Conservation (phyloP, 2,888 invertebrate species). For the Pandemis cinnamomeana region DNA sequence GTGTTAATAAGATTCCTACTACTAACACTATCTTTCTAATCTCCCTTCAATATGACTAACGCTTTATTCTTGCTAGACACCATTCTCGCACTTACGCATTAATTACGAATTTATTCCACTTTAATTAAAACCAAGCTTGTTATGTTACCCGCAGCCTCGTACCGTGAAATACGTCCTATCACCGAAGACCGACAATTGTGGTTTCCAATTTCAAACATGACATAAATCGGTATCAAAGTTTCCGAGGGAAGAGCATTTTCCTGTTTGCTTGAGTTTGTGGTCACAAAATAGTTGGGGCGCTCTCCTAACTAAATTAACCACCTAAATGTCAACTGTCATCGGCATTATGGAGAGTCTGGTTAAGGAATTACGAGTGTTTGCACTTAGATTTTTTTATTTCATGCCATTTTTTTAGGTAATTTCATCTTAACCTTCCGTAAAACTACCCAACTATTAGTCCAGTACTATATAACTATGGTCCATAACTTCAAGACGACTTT, state of each 20-base stretch:
- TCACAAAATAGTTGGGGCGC: constrained; percentile 47
- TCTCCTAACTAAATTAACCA: constrained; percentile 51
- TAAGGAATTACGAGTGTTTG: neutral
- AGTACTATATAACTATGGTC: too few relatives aligned
- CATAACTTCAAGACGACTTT: too few relatives aligned
- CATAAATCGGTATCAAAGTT: constrained; percentile 39
- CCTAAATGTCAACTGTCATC: constrained; percentile 50
- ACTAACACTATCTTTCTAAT: neutral
- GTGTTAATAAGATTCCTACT: too few relatives aligned
- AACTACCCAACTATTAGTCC: too few relatives aligned
- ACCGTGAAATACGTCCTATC: constrained; percentile 33
- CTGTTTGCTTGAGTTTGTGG: constrained; percentile 40
- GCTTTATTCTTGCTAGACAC: neutral
- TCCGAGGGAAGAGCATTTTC: constrained; percentile 39
- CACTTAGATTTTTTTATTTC: neutral
- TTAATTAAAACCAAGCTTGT: constrained; percentile 36
- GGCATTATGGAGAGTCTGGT: constrained; percentile 40
- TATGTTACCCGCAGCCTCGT: constrained; percentile 24
- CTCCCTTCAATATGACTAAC: neutral
- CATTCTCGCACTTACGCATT: neutral
- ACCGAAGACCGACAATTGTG: constrained; percentile 36
- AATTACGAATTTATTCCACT: constrained; percentile 16
- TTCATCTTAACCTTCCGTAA: too few relatives aligned
- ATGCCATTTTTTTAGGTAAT: too few relatives aligned
- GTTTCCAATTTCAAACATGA: constrained; percentile 38